A percentile compares a stretch with the other conserved stretches of the same genome.
These are phyloP conservation scores for Plectropomus leopardus DNA, from an alignment of 2,113 vertebrate species.

Conservation along the genomic window DNA sequence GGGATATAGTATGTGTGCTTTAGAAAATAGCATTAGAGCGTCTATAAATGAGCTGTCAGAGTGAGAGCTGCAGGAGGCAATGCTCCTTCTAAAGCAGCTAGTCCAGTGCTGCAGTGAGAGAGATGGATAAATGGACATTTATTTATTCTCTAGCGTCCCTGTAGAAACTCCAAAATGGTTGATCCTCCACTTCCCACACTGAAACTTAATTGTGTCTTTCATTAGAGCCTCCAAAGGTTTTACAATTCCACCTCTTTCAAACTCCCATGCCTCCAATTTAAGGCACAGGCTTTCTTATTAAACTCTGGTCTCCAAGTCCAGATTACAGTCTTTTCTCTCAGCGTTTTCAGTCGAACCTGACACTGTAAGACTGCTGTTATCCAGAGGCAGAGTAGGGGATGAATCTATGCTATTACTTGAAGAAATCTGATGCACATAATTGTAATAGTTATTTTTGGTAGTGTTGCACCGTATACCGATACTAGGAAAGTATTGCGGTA, in stretches of 20 bases:
- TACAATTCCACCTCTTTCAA: neutral
- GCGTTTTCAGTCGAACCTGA: neutral
- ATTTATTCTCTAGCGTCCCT: neutral
- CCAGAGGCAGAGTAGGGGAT: no score
- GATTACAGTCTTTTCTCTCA: neutral
- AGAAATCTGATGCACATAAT: no score
- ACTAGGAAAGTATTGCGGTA: no score
- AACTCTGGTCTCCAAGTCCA: neutral
- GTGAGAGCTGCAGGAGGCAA: neutral
- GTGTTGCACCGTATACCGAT: no score
- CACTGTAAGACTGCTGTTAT: neutral
- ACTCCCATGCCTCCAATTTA: neutral
- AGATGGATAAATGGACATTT: no score
- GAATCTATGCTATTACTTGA: no score
- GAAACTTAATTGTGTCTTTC: neutral
- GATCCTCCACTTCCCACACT: neutral
- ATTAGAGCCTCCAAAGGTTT: neutral
- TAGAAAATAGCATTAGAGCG: neutral
- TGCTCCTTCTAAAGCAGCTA: neutral
- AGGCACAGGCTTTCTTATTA: neutral
- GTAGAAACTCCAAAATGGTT: neutral
- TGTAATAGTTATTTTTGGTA: no score
- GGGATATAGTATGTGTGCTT: constrained; percentile 5
- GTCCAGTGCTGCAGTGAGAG: neutral
- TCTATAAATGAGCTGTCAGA: constrained; percentile 21